phyloP scores from a whole-genome alignment of 2,113 vertebrate species.

The Pseudolaguvia tuberculata region DNA sequence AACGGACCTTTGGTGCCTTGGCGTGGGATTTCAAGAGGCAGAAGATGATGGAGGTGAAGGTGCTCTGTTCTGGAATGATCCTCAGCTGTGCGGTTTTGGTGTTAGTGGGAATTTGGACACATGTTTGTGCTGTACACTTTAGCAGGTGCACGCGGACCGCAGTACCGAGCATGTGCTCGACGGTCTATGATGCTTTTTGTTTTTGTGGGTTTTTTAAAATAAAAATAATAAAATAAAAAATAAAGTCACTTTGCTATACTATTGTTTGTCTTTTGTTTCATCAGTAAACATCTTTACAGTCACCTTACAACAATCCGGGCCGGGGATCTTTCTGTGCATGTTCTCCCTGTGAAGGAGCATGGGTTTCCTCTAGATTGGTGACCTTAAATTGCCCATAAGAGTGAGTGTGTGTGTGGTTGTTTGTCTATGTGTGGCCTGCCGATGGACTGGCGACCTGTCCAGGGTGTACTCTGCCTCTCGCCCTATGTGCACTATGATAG shows the following conservation, averaged over 20 bases:
- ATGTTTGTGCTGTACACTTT: slow-evolving; percentile 16
- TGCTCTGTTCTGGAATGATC: not conserved
- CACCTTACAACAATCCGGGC: too few species aligned
- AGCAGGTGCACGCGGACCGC: slow-evolving; percentile 12
- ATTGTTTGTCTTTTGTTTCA: not conserved
- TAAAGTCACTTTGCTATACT: not conserved
- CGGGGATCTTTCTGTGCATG: too few species aligned
- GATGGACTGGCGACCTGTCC: too few species aligned
- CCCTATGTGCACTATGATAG: too few species aligned
- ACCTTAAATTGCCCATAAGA: too few species aligned
- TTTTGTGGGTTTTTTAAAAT: not conserved
- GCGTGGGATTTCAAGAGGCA: slow-evolving; percentile 42
- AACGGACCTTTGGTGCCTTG: slow-evolving; percentile 57
- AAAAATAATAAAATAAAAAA: not conserved
- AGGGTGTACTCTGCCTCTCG: too few species aligned
- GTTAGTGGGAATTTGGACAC: not conserved
- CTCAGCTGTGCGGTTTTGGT: not conserved
- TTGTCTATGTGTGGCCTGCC: too few species aligned
- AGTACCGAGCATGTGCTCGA: not conserved
- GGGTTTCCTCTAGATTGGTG: too few species aligned
- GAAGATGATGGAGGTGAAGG: slow-evolving; percentile 3
- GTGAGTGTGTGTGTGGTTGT: too few species aligned
- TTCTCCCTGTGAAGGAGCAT: too few species aligned
- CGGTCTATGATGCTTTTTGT: slow-evolving; percentile 17
- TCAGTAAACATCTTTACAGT: too few species aligned